Evolutionary conservation across 2,113 vertebrate species (phyloP).

Genomic region (Solea senegalensis): DNA sequence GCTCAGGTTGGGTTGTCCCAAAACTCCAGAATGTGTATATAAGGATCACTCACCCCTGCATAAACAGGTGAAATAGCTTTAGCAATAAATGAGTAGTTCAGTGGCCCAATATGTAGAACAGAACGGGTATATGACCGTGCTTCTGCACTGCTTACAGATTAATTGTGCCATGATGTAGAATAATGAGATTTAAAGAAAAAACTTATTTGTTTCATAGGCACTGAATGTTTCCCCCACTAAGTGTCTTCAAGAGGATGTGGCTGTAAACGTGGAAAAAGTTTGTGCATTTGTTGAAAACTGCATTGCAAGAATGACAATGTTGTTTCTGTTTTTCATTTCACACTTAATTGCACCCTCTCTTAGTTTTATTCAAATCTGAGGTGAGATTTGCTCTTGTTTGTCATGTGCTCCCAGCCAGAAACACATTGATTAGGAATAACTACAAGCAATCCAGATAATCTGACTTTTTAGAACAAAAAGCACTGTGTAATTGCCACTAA

Average conservation of each 20-base stretch:
- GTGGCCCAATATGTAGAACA: too few species aligned
- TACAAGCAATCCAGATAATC: slow-evolving; percentile 5
- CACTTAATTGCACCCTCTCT: slow-evolving; percentile 24
- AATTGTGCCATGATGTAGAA: too few species aligned
- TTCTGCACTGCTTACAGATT: too few species aligned
- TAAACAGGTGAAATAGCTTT: too few species aligned
- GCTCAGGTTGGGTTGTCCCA: too few species aligned
- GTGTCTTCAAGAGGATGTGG: background rate
- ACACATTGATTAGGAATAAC: slow-evolving; percentile 28
- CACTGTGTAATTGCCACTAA: background rate
- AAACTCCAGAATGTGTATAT: too few species aligned
- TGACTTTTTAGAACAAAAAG: background rate
- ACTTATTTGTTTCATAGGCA: too few species aligned
- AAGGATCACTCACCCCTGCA: too few species aligned
- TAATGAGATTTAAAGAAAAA: too few species aligned
- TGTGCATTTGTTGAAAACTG: background rate
- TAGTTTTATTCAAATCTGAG: slow-evolving; percentile 25
- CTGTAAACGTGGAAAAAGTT: slow-evolving; percentile 16
- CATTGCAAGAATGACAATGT: slow-evolving; percentile 4
- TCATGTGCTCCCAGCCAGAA: slow-evolving; percentile 18
- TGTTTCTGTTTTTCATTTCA: slow-evolving; percentile 43
- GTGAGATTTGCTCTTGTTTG: slow-evolving; percentile 20
- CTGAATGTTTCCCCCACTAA: background rate
- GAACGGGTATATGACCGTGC: too few species aligned
- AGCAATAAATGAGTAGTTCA: too few species aligned